These are phyloP conservation scores for Grammomys dolichurus DNA, from an alignment of 2,113 vertebrate species.

Conservation along the genomic window DNA sequence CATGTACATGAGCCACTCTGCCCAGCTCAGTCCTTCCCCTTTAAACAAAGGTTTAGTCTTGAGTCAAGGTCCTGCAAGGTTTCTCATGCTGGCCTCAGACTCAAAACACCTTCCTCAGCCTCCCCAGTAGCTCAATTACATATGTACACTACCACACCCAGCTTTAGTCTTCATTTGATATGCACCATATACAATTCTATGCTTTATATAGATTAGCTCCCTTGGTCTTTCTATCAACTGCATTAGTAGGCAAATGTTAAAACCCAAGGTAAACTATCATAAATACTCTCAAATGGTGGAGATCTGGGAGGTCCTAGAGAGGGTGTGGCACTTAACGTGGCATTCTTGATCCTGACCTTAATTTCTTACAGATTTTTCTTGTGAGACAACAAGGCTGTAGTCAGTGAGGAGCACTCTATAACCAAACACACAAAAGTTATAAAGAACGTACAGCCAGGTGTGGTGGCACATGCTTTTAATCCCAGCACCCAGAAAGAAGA, in stretches of 20 bases:
- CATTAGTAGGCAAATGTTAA: constrained; percentile 3
- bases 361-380: constrained; percentile 18
- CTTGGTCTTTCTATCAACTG: constrained; percentile 1
- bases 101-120: no score
- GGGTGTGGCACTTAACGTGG: background rate
- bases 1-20: background rate
- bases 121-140: background rate
- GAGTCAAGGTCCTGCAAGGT: background rate
- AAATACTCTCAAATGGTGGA: constrained; percentile 21
- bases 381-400: background rate
- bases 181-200: background rate
- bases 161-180: background rate
- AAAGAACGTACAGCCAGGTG: background rate
- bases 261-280: constrained; percentile 29
- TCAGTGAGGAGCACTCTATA: background rate
- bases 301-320: background rate
- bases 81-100: background rate
- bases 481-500: background rate
- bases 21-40: background rate
- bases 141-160: background rate
- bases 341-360: background rate
- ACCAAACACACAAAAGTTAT: background rate
- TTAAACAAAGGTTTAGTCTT: background rate
- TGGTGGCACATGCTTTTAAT: background rate
- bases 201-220: background rate